Conservation (phyloP, 1,140 invertebrate genomes). For the Drosophila ironensis region DNA sequence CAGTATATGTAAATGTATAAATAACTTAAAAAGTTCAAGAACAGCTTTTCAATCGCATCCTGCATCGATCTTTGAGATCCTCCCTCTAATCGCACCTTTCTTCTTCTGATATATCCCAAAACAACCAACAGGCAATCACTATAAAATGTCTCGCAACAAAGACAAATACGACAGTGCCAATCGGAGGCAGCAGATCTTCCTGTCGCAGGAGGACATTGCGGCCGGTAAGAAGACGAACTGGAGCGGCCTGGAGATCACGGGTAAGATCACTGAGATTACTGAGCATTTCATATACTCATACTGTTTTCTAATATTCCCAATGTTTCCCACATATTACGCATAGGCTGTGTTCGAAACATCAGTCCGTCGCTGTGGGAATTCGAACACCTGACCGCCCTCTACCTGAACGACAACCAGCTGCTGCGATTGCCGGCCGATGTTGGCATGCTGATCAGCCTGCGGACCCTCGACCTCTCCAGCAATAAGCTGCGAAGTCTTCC, state of each 20-base stretch:
- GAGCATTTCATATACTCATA: slow-evolving; percentile 82
- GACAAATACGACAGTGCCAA: slow-evolving; percentile 89
- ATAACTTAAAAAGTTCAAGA: too few species aligned
- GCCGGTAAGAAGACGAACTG: slow-evolving; percentile 95
- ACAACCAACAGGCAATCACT: slow-evolving; percentile 69
- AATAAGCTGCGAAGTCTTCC: slow-evolving; percentile 97
- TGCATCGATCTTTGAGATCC: not conserved
- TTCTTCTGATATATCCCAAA: slow-evolving; percentile 7
- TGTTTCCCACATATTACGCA: too few species aligned
- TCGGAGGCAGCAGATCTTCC: slow-evolving; percentile 93
- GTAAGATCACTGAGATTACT: too few species aligned
- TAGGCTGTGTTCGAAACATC: slow-evolving; percentile 95
- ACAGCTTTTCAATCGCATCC: not conserved
- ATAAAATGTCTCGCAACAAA: slow-evolving; percentile 87
- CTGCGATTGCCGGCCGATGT: slow-evolving; percentile 95
- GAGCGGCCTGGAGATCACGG: slow-evolving; percentile 89
- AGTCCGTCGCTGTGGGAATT: slow-evolving; percentile 95
- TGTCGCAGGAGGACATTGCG: slow-evolving; percentile 94
- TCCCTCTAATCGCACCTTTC: not conserved
- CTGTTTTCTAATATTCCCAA: too few species aligned
- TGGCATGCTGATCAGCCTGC: slow-evolving; percentile 90
- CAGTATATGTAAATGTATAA: too few species aligned
- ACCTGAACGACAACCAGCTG: slow-evolving; percentile 97
- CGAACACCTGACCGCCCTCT: slow-evolving; percentile 94
- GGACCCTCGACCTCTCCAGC: slow-evolving; percentile 94